Conservation (phyloP, 2,113 vertebrate genomes). For the Gorsachius goisagi region DNA sequence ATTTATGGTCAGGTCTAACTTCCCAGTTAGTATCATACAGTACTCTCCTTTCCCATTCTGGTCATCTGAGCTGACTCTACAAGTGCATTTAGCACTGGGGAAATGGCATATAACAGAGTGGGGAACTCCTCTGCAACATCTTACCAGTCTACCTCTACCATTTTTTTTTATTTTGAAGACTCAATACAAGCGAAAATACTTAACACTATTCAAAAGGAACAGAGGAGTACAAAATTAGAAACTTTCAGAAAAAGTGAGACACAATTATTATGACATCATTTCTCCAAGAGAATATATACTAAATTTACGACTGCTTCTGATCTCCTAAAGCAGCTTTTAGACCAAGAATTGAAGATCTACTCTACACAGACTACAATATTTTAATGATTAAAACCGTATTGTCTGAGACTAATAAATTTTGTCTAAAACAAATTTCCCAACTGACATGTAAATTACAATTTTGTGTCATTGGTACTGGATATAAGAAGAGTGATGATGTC, state of each 20-base stretch:
- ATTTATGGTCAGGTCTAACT: not conserved
- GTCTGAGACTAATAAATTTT: not conserved
- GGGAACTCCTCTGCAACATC: not conserved
- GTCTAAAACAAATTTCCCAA: not conserved
- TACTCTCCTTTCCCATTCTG: not conserved
- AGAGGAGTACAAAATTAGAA: not conserved
- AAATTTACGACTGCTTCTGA: not conserved
- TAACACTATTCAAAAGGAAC: not conserved
- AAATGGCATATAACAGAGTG: not conserved
- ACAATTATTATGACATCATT: not conserved
- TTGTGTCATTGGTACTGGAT: not conserved
- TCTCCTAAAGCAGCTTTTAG: not conserved
- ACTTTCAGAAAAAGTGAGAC: not conserved
- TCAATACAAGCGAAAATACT: not conserved
- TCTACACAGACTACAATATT: not conserved
- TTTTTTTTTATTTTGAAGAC: not conserved
- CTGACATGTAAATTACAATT: not conserved
- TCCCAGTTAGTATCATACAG: not conserved
- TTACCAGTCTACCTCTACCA: not conserved
- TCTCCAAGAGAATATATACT: not conserved
- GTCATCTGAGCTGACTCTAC: not conserved
- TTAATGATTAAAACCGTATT: not conserved
- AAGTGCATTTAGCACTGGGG: not conserved
- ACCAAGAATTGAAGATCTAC: not conserved
- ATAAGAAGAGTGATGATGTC: not conserved